Percentiles rank a stretch among this genome's conserved stretches.
These are phyloP conservation scores for Andrena haemorrhoa DNA, from an alignment of 2,888 invertebrate species.

Conservation along the genomic window DNA sequence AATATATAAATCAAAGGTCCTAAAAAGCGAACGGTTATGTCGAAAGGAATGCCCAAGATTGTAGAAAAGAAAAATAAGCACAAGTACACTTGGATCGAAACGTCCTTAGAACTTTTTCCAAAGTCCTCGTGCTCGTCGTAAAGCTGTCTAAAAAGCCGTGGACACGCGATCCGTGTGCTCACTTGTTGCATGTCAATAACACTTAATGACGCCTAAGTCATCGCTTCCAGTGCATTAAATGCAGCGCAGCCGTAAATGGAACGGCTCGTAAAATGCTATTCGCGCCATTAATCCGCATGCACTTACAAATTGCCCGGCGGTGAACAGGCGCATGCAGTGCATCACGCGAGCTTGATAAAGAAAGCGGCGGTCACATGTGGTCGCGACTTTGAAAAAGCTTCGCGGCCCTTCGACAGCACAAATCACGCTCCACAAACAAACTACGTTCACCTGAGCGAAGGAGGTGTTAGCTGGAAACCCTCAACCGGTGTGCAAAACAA, in stretches of 20 bases:
- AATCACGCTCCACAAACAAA: background rate
- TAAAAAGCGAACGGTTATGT: constrained; percentile 6
- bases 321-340: constrained; percentile 18
- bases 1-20: constrained; percentile 11
- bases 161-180: constrained; percentile 25
- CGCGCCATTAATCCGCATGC: constrained; percentile 50
- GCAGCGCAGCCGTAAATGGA: constrained; percentile 37
- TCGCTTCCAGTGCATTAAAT: constrained; percentile 45
- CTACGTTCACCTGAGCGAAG: background rate
- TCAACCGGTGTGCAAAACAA: too few relatives aligned
- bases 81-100: background rate
- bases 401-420: background rate
- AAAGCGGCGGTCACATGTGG: constrained; percentile 10
- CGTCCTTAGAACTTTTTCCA: background rate
- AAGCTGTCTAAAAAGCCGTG: background rate
- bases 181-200: constrained; percentile 55
- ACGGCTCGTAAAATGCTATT: constrained; percentile 37
- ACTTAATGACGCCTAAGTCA: constrained; percentile 55
- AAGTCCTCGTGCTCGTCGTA: background rate
- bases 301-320: constrained; percentile 29
- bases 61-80: background rate
- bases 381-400: background rate
- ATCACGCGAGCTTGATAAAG: constrained; percentile 52
- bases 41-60: background rate
- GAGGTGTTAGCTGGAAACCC: background rate